These are phyloP conservation scores for Hanleya hanleyi DNA, from an alignment of 2,888 invertebrate genomes.

Conservation along the genomic window DNA sequence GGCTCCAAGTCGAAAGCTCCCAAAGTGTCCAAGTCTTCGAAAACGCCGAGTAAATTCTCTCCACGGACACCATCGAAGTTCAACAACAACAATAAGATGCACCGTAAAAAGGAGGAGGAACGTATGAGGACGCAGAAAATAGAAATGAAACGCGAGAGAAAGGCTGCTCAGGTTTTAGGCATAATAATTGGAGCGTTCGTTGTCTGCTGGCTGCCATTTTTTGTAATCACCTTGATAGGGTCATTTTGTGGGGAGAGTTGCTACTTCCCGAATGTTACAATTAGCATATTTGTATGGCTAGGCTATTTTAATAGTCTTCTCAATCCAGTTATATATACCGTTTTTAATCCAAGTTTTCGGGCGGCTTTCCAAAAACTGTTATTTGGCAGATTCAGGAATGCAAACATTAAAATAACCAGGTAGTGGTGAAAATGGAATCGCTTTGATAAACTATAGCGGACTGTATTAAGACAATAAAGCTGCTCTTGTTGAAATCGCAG, in stretches of 20 bases:
- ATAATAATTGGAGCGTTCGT: slow-evolving; percentile 93
- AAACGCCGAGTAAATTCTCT: neutral
- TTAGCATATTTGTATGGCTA: slow-evolving; percentile 81
- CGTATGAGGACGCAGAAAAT: slow-evolving; percentile 63
- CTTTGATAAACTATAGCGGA: too few species aligned
- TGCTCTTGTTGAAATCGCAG: too few species aligned
- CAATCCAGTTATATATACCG: slow-evolving; percentile 92
- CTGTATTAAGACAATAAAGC: too few species aligned
- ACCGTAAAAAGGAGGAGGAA: slow-evolving; percentile 40
- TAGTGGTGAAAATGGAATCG: too few species aligned
- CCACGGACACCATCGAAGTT: slow-evolving; percentile 12
- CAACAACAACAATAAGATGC: slow-evolving; percentile 46
- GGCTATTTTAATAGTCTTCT: slow-evolving; percentile 92
- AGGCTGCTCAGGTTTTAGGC: slow-evolving; percentile 60
- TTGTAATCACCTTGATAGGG: slow-evolving; percentile 87
- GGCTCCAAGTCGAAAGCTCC: neutral
- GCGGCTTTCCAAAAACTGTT: slow-evolving; percentile 89
- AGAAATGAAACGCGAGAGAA: slow-evolving; percentile 60
- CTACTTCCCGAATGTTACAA: slow-evolving; percentile 62
- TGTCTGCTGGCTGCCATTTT: slow-evolving; percentile 94
- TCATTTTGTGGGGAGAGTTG: slow-evolving; percentile 81
- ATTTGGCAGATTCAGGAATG: slow-evolving; percentile 31
- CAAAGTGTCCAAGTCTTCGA: slow-evolving; percentile 40
- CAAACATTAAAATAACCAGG: too few species aligned
- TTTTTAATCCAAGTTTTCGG: slow-evolving; percentile 91